These are phyloP conservation scores for Tauraco hartlaubi DNA, from an alignment of 2,797 vertebrate species.

Conservation along the genomic window DNA sequence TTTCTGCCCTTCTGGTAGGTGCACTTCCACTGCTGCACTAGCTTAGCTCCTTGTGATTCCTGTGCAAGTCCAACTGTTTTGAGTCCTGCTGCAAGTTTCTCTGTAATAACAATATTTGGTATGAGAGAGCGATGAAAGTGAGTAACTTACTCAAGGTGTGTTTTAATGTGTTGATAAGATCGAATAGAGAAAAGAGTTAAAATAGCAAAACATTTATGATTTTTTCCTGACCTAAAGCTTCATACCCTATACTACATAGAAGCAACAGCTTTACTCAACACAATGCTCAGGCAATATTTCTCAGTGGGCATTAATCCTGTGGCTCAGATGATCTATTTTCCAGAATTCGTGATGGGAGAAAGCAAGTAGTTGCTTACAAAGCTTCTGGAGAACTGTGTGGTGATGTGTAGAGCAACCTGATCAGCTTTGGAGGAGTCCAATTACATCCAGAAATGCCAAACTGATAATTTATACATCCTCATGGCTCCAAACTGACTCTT, in stretches of 20 bases:
- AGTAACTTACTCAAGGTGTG: neutral
- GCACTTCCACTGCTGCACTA: neutral
- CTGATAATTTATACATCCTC: neutral
- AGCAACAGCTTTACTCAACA: neutral
- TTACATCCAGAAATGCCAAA: neutral
- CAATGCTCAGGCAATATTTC: neutral
- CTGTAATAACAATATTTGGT: neutral
- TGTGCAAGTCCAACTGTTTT: neutral
- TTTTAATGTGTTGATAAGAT: neutral
- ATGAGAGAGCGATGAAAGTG: neutral
- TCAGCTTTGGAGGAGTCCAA: neutral
- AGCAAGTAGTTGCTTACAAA: neutral
- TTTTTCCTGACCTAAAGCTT: neutral
- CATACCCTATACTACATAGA: neutral
- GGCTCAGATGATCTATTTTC: neutral
- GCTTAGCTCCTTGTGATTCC: neutral
- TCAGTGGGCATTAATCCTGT: neutral
- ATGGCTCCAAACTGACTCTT: neutral
- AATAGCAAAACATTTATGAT: neutral
- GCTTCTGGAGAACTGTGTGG: neutral
- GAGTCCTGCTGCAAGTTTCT: neutral
- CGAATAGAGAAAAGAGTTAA: neutral
- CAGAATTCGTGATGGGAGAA: neutral
- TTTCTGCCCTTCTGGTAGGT: neutral
- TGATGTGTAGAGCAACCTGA: neutral